Percentiles rank a stretch among this genome's conserved stretches.
These are phyloP conservation scores for Apodemia zela DNA, from an alignment of 2,888 invertebrate species.

Conservation along the genomic window DNA sequence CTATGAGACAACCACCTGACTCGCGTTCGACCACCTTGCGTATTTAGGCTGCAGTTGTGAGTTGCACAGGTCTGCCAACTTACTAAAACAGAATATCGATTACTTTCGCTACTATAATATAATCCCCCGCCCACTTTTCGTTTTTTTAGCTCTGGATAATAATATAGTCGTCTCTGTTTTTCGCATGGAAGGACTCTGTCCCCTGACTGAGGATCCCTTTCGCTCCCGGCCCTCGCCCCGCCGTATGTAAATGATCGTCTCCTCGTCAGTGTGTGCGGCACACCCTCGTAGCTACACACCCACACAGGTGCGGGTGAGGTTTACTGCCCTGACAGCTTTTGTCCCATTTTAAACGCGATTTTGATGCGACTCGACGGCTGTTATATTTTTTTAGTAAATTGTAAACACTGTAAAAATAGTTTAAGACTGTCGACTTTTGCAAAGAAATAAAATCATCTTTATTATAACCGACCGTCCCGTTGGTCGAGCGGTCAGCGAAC, in stretches of 20 bases:
- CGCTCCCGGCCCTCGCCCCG: slow-evolving; percentile 53
- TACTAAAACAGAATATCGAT: slow-evolving; percentile 81
- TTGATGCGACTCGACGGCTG: slow-evolving; percentile 59
- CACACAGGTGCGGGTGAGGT: slow-evolving; percentile 61
- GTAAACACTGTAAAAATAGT: neutral
- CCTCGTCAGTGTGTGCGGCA: slow-evolving; percentile 59
- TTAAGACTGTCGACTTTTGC: too few species aligned
- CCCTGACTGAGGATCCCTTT: slow-evolving; percentile 47
- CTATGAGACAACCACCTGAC: slow-evolving; percentile 1
- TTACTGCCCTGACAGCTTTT: slow-evolving; percentile 76
- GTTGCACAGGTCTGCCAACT: slow-evolving; percentile 73
- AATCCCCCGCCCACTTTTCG: slow-evolving; percentile 81
- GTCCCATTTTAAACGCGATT: slow-evolving; percentile 74
- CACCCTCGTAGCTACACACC: slow-evolving; percentile 47
- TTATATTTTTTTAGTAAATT: slow-evolving; percentile 26
- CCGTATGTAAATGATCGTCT: slow-evolving; percentile 80
- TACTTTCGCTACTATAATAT: slow-evolving; percentile 82
- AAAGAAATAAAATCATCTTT: neutral
- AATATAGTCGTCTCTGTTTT: slow-evolving; percentile 72
- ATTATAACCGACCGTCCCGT: too few species aligned
- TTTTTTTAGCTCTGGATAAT: slow-evolving; percentile 73
- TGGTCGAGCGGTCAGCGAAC: too few species aligned
- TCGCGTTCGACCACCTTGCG: slow-evolving; percentile 41
- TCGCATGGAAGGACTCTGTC: slow-evolving; percentile 50
- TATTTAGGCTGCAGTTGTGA: slow-evolving; percentile 66